These are phyloP conservation scores for Hippocampus kuda DNA, from an alignment of 2,797 vertebrate species.

Conservation along the genomic window DNA sequence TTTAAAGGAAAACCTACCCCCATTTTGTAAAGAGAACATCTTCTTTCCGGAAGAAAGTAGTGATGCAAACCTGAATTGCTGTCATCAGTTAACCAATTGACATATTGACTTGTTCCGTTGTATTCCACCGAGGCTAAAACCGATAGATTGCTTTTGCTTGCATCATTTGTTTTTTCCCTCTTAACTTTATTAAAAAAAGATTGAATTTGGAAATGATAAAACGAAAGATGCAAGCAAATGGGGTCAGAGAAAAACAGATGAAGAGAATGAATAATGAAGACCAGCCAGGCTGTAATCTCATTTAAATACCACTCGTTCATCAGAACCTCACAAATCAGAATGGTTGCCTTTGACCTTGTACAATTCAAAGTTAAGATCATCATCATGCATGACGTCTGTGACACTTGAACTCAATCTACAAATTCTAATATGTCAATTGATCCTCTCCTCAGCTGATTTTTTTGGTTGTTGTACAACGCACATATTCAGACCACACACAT, in stretches of 20 bases:
- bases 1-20: not conserved
- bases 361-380: not conserved
- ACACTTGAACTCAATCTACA: not conserved
- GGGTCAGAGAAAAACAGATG: not conserved
- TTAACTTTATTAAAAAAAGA: not conserved
- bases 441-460: not conserved
- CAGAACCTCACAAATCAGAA: not conserved
- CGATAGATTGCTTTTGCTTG: conserved; percentile 30
- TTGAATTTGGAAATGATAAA: conserved; percentile 7
- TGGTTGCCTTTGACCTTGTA: too few species aligned
- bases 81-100: conserved; percentile 39
- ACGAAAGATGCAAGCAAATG: conserved; percentile 1
- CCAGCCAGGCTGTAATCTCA: not conserved
- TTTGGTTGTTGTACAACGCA: not conserved
- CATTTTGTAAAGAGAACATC: not conserved
- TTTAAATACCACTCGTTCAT: not conserved
- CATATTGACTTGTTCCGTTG: conserved; percentile 37
- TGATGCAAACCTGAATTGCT: conserved; percentile 15
- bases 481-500: not conserved
- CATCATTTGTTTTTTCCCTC: conserved; percentile 21
- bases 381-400: not conserved
- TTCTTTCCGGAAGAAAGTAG: conserved; percentile 12
- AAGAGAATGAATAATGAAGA: conserved; percentile 8
- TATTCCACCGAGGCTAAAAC: conserved; percentile 26
- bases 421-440: too few species aligned